Base-by-base conservation (phyloP, 2,888 invertebrate genomes). In the Rhingia rostrata region DNA sequence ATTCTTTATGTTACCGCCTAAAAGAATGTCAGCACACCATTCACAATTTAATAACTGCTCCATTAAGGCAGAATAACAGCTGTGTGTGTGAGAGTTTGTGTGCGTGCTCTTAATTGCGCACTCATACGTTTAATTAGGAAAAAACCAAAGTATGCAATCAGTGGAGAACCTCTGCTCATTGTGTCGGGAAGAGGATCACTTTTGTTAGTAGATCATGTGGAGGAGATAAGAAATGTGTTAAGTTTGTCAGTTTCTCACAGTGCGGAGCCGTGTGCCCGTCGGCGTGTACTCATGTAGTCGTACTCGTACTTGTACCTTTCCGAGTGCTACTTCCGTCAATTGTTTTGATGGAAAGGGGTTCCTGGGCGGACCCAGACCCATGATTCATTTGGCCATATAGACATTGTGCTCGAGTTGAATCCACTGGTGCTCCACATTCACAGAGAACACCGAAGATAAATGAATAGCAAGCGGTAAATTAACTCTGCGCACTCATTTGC, bases 281-380 rank as follows among this genome's bases (percentile, higher is more conserved):
- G 22, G 22, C 22, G 22, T 22, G 22, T 22, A 22, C 22, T 22
- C 22, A 22, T 22, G 22, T 22, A 22, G 22, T 22, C 22, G 22
- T 22, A 22, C 22, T 22, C 22, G 22, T 22, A 22, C 22, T 22
- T 9, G 45, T 58, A 33, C 58, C 51, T 49, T 70, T 64, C 41
- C 56, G 64, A 66, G 54, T 54, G 51, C 64, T 53, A 82, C 60
- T 82, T 82, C 77, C 77, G 70, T 70, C 81, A 70, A 82, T 61
- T 66, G 49, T 64, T 51, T 22, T 43, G 49, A 72, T 10, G 30
- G 49, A 79, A 64, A 53, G 32, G 61, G 77, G 35, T 30, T 54
- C 47, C 54, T 32, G 41, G 56, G 41, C 12, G 37, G 30, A 6
- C 49, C 12, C n/a, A 10, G 6, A 32, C 22, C 37, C 45, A 63